These are phyloP conservation scores for Dryomyza anilis DNA, from an alignment of 2,888 invertebrate species.

Conservation along the genomic window DNA sequence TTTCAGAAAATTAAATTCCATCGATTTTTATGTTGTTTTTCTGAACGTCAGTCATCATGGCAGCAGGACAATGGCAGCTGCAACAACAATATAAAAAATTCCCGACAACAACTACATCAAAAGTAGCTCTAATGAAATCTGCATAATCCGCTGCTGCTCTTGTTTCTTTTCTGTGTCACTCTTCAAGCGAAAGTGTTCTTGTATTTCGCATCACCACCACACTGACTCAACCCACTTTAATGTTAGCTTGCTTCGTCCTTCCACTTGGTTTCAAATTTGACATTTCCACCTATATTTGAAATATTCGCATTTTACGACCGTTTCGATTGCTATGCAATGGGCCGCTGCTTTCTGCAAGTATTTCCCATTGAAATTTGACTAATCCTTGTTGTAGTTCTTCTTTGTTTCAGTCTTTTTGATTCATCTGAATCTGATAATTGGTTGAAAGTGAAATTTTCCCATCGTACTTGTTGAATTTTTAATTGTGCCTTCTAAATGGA, in stretches of 20 bases:
- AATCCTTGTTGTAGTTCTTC: conserved; percentile 6
- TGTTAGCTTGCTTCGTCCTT: background rate
- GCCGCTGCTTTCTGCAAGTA: background rate
- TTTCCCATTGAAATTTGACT: conserved; percentile 11
- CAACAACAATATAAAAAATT: conserved; percentile 18
- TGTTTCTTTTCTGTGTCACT: background rate
- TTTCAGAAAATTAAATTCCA: conserved; percentile 16
- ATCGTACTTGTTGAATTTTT: no score
- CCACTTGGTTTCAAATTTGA: background rate
- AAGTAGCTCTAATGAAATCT: conserved; percentile 16
- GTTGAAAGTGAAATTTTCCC: no score
- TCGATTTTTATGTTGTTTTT: conserved; percentile 5
- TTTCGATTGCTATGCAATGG: background rate
- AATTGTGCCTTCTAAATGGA: no score
- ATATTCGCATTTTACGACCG: background rate
- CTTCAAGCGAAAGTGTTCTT: background rate
- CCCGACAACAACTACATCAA: background rate
- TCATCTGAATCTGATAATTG: no score
- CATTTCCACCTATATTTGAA: background rate
- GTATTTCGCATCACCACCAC: background rate
- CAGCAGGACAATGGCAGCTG: background rate
- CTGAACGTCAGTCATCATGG: background rate
- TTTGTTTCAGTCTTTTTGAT: no score
- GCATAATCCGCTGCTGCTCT: conserved; percentile 15
- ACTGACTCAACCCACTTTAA: background rate